These are phyloP conservation scores for Cariama cristata DNA, from an alignment of 2,113 vertebrate genomes.

Conservation along the genomic window DNA sequence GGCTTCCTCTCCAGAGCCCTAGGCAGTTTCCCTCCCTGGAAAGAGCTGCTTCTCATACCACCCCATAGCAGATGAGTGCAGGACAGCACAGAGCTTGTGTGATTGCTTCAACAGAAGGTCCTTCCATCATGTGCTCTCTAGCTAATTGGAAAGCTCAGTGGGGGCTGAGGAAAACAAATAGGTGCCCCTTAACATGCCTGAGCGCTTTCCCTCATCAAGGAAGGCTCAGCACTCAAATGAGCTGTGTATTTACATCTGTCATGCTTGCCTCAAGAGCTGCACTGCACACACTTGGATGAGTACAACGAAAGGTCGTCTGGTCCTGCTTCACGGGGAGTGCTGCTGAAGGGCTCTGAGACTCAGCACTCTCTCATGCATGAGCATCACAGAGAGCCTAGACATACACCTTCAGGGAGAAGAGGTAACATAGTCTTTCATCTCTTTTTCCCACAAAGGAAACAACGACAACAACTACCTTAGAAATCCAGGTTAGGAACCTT, in stretches of 20 bases:
- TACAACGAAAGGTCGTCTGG: background rate
- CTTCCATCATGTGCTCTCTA: background rate
- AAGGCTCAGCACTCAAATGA: slow-evolving; percentile 15
- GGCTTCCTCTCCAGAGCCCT: background rate
- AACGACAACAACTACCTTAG: background rate
- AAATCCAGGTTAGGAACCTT: background rate
- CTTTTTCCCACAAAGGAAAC: background rate
- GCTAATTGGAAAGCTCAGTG: background rate
- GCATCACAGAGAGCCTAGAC: background rate
- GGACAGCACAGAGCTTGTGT: background rate
- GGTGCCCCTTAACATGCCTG: background rate
- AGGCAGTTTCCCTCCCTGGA: background rate
- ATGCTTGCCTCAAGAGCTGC: background rate
- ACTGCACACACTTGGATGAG: background rate
- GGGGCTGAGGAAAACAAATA: background rate
- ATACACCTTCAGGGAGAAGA: background rate
- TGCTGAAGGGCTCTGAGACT: background rate
- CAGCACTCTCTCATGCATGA: background rate
- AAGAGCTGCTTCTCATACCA: background rate
- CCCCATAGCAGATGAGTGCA: background rate
- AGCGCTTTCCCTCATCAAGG: background rate
- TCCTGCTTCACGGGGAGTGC: background rate
- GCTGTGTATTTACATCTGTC: background rate
- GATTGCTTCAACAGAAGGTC: background rate
- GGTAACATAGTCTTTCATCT: background rate